Conservation (phyloP, 2,113 vertebrate species). For the Cololabis saira region DNA sequence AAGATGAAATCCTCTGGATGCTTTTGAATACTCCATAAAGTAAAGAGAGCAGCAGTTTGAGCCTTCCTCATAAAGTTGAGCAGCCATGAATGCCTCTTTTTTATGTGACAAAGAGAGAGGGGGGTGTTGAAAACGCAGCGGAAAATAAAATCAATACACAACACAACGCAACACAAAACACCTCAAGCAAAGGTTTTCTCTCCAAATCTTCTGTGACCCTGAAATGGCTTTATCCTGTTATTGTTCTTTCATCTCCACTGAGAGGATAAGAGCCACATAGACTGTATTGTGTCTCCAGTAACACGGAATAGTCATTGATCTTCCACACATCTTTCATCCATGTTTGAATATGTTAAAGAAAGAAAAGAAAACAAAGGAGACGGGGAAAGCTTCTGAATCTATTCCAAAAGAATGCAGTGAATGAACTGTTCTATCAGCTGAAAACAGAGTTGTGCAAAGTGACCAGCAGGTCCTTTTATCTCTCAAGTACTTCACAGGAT, state of each 20-base stretch:
- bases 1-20: background rate
- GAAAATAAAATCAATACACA: constrained; percentile 60
- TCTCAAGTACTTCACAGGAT: constrained; percentile 30
- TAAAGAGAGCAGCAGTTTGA: background rate
- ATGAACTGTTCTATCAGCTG: background rate
- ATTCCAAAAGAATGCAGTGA: background rate
- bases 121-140: constrained; percentile 19
- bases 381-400: too few relatives aligned
- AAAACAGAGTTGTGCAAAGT: constrained; percentile 19
- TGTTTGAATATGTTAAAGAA: background rate
- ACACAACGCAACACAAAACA: constrained; percentile 53
- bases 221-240: constrained; percentile 62
- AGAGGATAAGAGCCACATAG: constrained; percentile 41
- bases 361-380: too few relatives aligned
- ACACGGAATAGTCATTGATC: constrained; percentile 66
- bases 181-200: constrained; percentile 36
- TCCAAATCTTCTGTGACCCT: constrained; percentile 60
- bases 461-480: constrained; percentile 62
- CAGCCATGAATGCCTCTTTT: constrained; percentile 24
- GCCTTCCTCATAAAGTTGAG: constrained; percentile 19
- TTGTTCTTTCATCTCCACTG: constrained; percentile 64
- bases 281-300: constrained; percentile 58
- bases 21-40: background rate
- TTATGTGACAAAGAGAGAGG: constrained; percentile 8
- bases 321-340: background rate